Conservation (phyloP, 2,113 vertebrate species). For the Accipiter virgatus region DNA sequence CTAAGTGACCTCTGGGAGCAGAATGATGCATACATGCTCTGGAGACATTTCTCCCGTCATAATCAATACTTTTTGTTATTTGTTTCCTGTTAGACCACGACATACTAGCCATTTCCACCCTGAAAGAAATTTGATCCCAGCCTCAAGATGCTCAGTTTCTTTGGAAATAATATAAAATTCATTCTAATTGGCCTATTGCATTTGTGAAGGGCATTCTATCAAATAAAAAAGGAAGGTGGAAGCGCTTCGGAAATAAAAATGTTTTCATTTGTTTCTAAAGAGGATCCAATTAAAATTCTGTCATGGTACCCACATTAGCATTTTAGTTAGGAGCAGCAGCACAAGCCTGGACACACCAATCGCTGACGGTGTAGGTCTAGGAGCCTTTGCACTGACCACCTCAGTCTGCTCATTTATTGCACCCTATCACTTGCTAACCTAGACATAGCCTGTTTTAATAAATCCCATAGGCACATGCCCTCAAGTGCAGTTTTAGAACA, state of each 20-base stretch:
- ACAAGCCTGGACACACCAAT: not conserved
- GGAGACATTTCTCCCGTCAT: not conserved
- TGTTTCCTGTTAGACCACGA: not conserved
- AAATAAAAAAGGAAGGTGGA: not conserved
- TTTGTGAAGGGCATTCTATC: not conserved
- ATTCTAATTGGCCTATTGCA: not conserved
- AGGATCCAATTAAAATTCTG: not conserved
- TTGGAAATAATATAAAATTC: not conserved
- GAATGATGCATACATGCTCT: not conserved
- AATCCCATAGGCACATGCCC: not conserved
- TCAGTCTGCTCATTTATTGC: not conserved
- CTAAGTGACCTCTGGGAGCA: not conserved
- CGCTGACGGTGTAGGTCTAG: no score
- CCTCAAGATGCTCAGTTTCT: not conserved
- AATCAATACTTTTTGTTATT: not conserved
- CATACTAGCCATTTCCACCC: not conserved
- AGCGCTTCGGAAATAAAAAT: not conserved
- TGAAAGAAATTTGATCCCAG: not conserved
- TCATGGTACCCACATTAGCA: not conserved
- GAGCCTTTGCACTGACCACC: not conserved
- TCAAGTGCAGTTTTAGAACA: not conserved
- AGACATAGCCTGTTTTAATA: not conserved
- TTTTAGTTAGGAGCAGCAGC: not conserved
- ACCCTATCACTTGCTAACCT: rapidly evolving
- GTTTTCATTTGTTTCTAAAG: not conserved